phyloP scores from a whole-genome alignment of 2,113 vertebrate species.

The Rhinopomastus cyanomelas region DNA sequence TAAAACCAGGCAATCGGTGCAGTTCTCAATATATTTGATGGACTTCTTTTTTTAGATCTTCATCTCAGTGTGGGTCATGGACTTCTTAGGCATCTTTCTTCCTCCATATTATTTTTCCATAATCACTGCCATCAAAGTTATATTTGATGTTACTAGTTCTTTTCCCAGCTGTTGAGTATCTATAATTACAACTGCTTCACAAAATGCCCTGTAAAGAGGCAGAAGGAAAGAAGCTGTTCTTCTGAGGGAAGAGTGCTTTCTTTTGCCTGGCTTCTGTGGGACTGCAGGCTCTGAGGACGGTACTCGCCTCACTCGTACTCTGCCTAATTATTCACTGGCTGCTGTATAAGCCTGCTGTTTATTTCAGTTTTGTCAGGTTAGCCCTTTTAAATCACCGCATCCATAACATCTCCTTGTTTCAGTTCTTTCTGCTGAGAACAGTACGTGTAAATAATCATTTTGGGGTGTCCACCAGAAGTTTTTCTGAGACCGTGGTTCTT shows the following conservation, averaged over 20 bases:
- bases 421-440: not conserved
- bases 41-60: not conserved
- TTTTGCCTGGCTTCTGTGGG: not conserved
- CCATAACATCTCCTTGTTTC: not conserved
- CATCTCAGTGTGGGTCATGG: not conserved
- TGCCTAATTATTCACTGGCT: not conserved
- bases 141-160: slow-evolving; percentile 36
- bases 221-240: not conserved
- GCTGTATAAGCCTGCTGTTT: not conserved
- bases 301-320: not conserved
- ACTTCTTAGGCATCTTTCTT: slow-evolving; percentile 26
- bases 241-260: not conserved
- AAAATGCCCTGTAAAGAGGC: not conserved
- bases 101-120: slow-evolving; percentile 26
- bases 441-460: not conserved
- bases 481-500: not conserved
- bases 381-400: not conserved
- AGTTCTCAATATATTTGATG: not conserved
- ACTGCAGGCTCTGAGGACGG: not conserved
- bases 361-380: not conserved
- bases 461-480: not conserved
- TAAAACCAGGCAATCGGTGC: not conserved
- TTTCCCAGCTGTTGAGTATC: slow-evolving; percentile 43
- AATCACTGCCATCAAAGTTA: slow-evolving; percentile 23
- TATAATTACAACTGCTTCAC: slow-evolving; percentile 44